phyloP scores from a whole-genome alignment of 2,888 invertebrate species.

The Dasypolia templi region DNA sequence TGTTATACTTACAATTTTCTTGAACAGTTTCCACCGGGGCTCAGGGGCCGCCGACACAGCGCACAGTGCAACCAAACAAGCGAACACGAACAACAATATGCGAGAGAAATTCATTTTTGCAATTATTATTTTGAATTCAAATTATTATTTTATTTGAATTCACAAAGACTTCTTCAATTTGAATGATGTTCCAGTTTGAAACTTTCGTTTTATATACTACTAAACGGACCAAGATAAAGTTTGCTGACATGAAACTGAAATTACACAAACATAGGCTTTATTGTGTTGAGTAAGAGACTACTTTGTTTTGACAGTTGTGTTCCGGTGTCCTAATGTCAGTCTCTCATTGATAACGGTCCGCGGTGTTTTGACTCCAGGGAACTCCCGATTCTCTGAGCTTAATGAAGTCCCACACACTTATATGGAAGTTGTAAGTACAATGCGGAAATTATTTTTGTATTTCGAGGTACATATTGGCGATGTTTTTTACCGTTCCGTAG shows the following conservation, averaged over 20 bases:
- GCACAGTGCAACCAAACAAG: conserved; percentile 72
- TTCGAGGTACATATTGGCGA: neutral
- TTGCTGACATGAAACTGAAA: neutral
- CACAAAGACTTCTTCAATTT: conserved; percentile 18
- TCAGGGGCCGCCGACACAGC: conserved; percentile 75
- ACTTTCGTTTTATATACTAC: conserved; percentile 41
- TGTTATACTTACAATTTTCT: conserved; percentile 77
- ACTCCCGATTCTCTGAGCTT: conserved; percentile 38
- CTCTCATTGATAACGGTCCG: conserved; percentile 30
- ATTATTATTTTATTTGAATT: conserved; percentile 26
- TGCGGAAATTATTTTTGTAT: neutral
- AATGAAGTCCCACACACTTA: conserved; percentile 2
- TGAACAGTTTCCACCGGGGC: conserved; percentile 78
- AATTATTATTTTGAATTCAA: conserved; percentile 35
- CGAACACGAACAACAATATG: conserved; percentile 75
- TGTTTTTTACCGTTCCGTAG: neutral
- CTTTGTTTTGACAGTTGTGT: neutral
- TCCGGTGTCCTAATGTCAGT: neutral
- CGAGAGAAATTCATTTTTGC: conserved; percentile 76
- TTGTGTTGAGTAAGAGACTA: neutral
- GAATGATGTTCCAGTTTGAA: conserved; percentile 49
- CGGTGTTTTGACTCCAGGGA: conserved; percentile 38
- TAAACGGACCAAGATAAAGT: neutral
- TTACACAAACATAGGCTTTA: conserved; percentile 21
- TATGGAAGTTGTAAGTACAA: neutral